Evolutionary conservation across 1,140 invertebrate genomes (phyloP).

Genomic region (Planococcus citri): DNA sequence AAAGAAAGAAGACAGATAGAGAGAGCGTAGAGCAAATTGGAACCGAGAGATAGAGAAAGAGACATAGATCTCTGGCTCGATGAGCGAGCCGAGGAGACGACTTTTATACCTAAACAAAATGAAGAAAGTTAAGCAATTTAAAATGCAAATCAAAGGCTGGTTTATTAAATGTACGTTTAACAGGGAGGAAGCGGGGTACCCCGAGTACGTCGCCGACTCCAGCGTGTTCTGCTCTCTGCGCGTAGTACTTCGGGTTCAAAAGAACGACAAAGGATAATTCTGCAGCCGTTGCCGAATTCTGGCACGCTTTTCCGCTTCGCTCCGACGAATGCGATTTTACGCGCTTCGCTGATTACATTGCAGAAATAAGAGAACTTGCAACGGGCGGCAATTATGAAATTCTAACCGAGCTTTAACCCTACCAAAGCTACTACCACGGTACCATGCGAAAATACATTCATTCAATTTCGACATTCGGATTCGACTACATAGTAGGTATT

Average conservation of each 20-base stretch:
- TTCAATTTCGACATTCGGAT: not conserved
- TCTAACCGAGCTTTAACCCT: constrained; percentile 6
- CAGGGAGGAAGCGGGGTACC: not conserved
- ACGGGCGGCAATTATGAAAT: not conserved
- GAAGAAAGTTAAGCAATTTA: constrained; percentile 4
- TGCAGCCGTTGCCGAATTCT: constrained; percentile 5
- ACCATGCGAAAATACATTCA: too few species aligned
- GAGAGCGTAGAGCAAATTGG: too few species aligned
- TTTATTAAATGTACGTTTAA: constrained; percentile 8
- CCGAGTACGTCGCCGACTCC: not conserved
- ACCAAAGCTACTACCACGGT: too few species aligned
- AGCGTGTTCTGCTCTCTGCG: not conserved
- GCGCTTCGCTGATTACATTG: constrained; percentile 1
- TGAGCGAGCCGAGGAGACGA: not conserved
- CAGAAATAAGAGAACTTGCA: constrained; percentile 3
- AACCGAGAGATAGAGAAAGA: too few species aligned
- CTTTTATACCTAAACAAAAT: constrained; percentile 2
- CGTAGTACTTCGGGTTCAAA: not conserved
- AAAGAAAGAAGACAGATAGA: not conserved
- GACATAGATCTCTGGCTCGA: too few species aligned
- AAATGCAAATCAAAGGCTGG: constrained; percentile 6
- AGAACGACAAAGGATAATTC: constrained; percentile 3
- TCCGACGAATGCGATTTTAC: constrained; percentile 6
- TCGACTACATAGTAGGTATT: too few species aligned
- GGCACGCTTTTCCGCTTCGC: constrained; percentile 4